These are phyloP conservation scores for Arenicola marina DNA, from an alignment of 2,888 invertebrate species.

Conservation along the genomic window DNA sequence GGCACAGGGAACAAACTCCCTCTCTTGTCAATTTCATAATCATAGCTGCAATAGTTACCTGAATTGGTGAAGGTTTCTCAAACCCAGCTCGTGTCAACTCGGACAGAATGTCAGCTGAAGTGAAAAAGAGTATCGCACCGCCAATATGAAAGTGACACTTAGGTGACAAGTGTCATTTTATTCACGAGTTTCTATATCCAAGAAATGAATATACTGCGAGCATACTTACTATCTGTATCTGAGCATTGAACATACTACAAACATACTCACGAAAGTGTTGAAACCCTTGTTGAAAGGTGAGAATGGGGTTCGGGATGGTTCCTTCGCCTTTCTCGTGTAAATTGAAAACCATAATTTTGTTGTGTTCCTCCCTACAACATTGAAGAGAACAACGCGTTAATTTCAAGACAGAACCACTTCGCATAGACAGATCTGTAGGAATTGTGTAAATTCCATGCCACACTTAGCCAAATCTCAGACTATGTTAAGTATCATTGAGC, in stretches of 20 bases:
- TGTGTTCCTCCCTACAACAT: constrained; percentile 52
- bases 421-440: no score
- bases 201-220: no score
- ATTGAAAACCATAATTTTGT: constrained; percentile 70
- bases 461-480: no score
- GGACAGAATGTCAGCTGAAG: constrained; percentile 73
- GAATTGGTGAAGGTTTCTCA: constrained; percentile 82
- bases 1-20: constrained; percentile 7
- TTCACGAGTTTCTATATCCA: no score
- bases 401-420: not conserved
- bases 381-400: constrained; percentile 4
- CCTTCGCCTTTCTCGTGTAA: constrained; percentile 42
- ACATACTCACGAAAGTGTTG: constrained; percentile 68
- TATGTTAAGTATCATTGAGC: no score
- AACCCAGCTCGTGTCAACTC: constrained; percentile 84
- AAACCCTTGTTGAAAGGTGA: constrained; percentile 83
- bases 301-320: constrained; percentile 75
- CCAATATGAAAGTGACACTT: no score
- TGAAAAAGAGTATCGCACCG: no score
- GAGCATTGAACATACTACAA: not conserved
- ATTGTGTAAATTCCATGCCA: no score
- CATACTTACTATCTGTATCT: not conserved
- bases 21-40: no score
- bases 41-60: no score
- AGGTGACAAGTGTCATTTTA: no score